Base-by-base conservation (phyloP, 1,140 invertebrate genomes). In the Neodiprion lecontei region DNA sequence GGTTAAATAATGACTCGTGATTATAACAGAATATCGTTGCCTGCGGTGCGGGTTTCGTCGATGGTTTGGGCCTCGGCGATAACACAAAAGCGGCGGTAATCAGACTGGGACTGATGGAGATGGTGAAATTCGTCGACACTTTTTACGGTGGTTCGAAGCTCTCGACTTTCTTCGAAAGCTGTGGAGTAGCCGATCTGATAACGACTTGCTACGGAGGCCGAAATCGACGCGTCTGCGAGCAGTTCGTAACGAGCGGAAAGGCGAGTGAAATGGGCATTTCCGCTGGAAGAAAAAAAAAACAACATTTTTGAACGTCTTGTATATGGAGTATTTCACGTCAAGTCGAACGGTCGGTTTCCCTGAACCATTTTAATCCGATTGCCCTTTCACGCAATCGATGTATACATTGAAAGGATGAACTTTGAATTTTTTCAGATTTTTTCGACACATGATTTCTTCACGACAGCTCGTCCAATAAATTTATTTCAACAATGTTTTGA, bases 61-160 rank as follows among this genome's bases (percentile, higher is more conserved):
- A 96, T 85, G 96, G 95, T 66, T 85, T 96, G 12, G 90, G 89
- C 2, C 91, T 91, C 70, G 95, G 95, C 9, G 95, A 96, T 79
- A 96, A 97, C 83, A 96, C 95, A 4, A 97, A 97, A 86, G 95
- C 95, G 9, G 95, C 95, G 66, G 91, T 97, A 5, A 96, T 97
- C 75, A 89, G 95, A 79, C 86, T 96, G 67, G 96, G 95, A 1
- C 85, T 96, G 4, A 95, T 95, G 93, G 94, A 95, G 81, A 95
- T 94, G 91, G 90, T 93, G 21, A 91, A 91, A 72, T 94, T 93
- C 82, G 90, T 91, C 17, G 90, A 93, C 66, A 89, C 87, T 23
- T 93, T 93, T 79, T 93, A 91, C 79, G 88, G 89, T 10, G 89
- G 89, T 53, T 88, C 89, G 1, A 90, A 92, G 80, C 81, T 94